These are phyloP conservation scores for Uropetala carovei DNA, from an alignment of 2,888 invertebrate genomes.

Conservation along the genomic window DNA sequence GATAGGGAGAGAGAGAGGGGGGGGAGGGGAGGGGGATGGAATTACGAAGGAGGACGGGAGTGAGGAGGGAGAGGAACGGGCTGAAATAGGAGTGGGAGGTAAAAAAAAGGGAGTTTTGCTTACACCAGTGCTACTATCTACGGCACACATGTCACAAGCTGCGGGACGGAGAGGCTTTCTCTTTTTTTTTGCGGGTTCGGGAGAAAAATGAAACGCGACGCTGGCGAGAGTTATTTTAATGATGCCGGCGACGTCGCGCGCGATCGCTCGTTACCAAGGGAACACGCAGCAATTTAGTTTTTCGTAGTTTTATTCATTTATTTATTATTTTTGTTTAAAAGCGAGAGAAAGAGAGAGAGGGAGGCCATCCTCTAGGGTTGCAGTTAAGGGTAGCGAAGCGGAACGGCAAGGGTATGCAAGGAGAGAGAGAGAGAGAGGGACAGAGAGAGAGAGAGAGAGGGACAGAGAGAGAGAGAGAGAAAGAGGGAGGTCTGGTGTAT, in stretches of 20 bases:
- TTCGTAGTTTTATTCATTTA: not conserved
- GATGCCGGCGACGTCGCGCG: not conserved
- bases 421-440: no score
- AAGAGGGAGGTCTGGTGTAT: no score
- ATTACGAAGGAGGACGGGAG: not conserved
- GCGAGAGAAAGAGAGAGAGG: not conserved
- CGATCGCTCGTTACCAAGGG: slow-evolving; percentile 14
- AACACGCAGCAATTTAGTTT: slow-evolving; percentile 22
- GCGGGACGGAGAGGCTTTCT: not conserved
- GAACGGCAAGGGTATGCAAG: no score
- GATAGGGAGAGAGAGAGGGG: no score
- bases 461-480: no score
- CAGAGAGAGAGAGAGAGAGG: no score
- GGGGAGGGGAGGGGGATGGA: not conserved
- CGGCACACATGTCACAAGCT: not conserved
- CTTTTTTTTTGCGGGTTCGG: not conserved
- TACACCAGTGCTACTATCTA: not conserved
- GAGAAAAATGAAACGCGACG: not conserved
- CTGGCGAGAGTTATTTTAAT: slow-evolving; percentile 16
- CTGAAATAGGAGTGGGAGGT: not conserved
- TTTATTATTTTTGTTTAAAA: not conserved
- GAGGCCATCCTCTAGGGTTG: not conserved
- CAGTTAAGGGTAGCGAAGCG: not conserved
- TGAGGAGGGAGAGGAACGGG: not conserved
- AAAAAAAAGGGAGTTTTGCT: not conserved